Conservation (phyloP, 2,797 vertebrate genomes). For the Morelia viridis region DNA sequence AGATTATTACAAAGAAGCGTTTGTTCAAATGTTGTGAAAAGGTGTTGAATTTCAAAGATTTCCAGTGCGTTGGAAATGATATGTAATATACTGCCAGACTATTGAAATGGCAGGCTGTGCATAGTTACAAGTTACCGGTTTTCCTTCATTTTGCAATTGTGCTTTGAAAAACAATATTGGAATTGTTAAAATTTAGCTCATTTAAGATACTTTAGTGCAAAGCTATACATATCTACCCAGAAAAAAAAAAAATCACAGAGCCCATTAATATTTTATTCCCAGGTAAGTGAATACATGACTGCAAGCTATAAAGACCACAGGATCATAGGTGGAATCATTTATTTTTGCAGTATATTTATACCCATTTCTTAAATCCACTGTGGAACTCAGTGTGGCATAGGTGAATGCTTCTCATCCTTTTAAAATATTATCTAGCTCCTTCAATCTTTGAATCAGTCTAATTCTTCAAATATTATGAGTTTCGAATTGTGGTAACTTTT, state of each 20-base stretch:
- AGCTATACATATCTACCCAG: not conserved
- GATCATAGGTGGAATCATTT: not conserved
- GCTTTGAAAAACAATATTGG: not conserved
- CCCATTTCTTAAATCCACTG: not conserved
- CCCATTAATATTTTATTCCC: not conserved
- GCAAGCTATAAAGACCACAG: not conserved
- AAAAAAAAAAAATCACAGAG: not conserved
- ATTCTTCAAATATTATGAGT: not conserved
- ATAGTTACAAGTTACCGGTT: not conserved
- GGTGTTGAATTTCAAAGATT: not conserved
- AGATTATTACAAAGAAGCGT: not conserved
- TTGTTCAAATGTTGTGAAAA: conserved; percentile 3
- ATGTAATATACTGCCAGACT: not conserved
- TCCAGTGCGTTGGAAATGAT: not conserved
- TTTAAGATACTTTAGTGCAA: not conserved
- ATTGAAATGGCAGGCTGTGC: not conserved
- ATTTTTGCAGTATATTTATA: not conserved
- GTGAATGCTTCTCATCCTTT: not conserved
- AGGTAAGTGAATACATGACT: not conserved
- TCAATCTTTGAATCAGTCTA: not conserved
- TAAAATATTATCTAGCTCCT: not conserved
- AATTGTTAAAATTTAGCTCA: not conserved
- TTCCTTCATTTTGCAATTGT: conserved; percentile 19
- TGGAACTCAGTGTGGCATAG: not conserved
- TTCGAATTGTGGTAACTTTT: not conserved